Conservation (phyloP, 1,140 invertebrate species). For the Saccostrea echinata region DNA sequence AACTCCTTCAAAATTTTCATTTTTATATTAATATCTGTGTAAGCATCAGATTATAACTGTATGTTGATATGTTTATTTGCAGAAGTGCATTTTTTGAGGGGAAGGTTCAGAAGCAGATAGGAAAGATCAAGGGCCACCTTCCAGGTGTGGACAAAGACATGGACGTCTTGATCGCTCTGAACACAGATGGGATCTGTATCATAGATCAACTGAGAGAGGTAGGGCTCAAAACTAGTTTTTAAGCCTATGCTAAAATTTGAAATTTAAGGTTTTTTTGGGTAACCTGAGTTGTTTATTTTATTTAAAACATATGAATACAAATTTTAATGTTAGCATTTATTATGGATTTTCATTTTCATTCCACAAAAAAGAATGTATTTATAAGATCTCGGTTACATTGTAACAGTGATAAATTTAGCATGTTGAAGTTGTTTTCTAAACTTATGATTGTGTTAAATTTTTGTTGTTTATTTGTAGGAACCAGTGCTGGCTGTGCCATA, state of each 20-base stretch:
- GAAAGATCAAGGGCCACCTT: slow-evolving; percentile 48
- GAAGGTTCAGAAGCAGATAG: slow-evolving; percentile 51
- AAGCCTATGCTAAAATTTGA: too few relatives aligned
- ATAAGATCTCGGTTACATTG: too few relatives aligned
- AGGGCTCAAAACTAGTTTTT: slow-evolving; percentile 81
- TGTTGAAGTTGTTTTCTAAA: too few relatives aligned
- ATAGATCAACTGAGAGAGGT: slow-evolving; percentile 92
- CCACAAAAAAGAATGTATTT: too few relatives aligned
- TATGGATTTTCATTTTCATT: too few relatives aligned
- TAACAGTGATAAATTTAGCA: too few relatives aligned
- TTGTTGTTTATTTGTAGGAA: slow-evolving; percentile 59
- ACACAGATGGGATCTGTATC: slow-evolving; percentile 91
- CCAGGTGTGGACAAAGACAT: slow-evolving; percentile 43
- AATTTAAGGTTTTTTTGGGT: too few relatives aligned
- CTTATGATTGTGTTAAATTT: too few relatives aligned
- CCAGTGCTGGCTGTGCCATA: slow-evolving; percentile 91
- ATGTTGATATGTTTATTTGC: background rate
- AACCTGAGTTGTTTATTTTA: too few relatives aligned
- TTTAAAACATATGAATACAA: too few relatives aligned
- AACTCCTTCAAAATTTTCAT: background rate
- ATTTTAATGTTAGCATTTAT: too few relatives aligned
- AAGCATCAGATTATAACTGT: background rate
- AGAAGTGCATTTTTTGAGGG: slow-evolving; percentile 61
- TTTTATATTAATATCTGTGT: too few relatives aligned
- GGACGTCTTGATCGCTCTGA: slow-evolving; percentile 84